Base-by-base conservation (phyloP, 2,113 vertebrate genomes). In the Larimichthys crocea region DNA sequence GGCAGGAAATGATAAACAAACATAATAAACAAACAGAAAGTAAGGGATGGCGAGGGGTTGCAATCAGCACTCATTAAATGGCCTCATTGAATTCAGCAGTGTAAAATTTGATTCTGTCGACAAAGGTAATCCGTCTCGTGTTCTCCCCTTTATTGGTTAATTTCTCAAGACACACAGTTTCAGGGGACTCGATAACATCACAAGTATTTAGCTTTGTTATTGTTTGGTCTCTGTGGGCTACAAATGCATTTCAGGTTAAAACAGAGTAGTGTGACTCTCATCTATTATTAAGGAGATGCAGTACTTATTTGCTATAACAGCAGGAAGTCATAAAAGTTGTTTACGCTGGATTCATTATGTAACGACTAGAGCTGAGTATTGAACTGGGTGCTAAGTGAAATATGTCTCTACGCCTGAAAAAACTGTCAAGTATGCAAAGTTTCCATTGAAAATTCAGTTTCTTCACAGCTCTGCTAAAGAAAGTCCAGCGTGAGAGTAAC, bases 1-100 rank as follows among this genome's bases (percentile, higher is more conserved):
- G 68, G 52, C 49, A 50, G 69, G 50, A 52, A 52, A 52, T 50
- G 24, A 80, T 50, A 12, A 73, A 46, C 49, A 76, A 55, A 31
- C 26, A 9, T 70, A 74, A 50, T 9, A 26, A 62, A 66, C 29
- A 57, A 68, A 77, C 26, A 52, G 35, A 66, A 46, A 85, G 65
- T 49, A 69, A 86, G 74, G 14, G 42, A 76, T 50, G 52, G 53
- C 17, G 48, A 69, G 44, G 59, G 57, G 46, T 9, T 31, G 59
- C 70, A 70, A 82, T 88, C 76, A 79, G 82, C 57, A 56, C 76
- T 86, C 75, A 79, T 88, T 88, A 85, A 88, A 79, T 49, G 55
- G 35, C 29, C 42, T 86, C 57, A 83, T 11, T 83, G 76, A 81
- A 74, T 90, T 84, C 62, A 71, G 60, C 48, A 14, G 53, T 60